Conservation (phyloP, 1,140 invertebrate species). For the Maniola jurtina region DNA sequence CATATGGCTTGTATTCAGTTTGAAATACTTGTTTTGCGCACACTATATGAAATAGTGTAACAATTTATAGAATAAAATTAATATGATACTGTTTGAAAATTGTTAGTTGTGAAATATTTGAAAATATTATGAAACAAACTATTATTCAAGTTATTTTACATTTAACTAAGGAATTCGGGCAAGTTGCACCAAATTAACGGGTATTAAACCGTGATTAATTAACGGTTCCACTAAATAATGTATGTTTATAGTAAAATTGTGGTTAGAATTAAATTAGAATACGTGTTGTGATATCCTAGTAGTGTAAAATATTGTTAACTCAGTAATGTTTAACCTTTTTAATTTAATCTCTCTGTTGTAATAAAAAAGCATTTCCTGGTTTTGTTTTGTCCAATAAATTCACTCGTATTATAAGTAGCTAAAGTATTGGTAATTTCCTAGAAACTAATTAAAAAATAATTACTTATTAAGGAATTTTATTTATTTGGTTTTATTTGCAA, state of each 20-base stretch:
- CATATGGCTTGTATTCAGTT: too few relatives aligned
- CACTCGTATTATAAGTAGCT: background rate
- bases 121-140: too few relatives aligned
- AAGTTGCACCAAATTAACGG: background rate
- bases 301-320: background rate
- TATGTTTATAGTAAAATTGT: background rate
- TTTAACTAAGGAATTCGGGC: background rate
- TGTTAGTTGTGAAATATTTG: too few relatives aligned
- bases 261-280: slow-evolving; percentile 4
- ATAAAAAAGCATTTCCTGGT: too few relatives aligned
- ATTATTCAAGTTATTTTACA: background rate
- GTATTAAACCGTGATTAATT: background rate
- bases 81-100: too few relatives aligned
- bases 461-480: slow-evolving; percentile 8
- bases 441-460: slow-evolving; percentile 6
- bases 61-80: too few relatives aligned
- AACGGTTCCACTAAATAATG: background rate
- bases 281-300: slow-evolving; percentile 20
- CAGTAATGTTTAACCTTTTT: background rate
- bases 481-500: slow-evolving; percentile 37
- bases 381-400: too few relatives aligned
- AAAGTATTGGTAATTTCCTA: background rate
- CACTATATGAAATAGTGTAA: too few relatives aligned
- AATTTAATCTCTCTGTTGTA: background rate
- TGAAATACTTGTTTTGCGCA: too few relatives aligned